Base-by-base conservation (phyloP, 1,140 invertebrate genomes). In the Lasaia peninsularis region DNA sequence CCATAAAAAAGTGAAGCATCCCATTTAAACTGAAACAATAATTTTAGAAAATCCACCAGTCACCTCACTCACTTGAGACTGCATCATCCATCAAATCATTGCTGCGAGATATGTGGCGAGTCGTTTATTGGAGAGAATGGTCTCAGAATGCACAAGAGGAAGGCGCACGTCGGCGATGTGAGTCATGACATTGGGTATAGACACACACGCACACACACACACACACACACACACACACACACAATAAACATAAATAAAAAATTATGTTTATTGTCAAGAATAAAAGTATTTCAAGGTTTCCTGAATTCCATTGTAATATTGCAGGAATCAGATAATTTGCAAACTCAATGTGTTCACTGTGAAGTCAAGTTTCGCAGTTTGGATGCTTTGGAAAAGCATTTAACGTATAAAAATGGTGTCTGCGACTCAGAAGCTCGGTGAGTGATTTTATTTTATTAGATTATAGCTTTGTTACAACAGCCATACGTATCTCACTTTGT, bases 91-190 rank as follows among this genome's bases (percentile, higher is more conserved):
- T 68, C 75, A 8, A 61, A 52, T 7, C 58, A 70, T 55, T 60
- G 60, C 1, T 81, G 80, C 52, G 68, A 73, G 14, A 60, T 75
- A 2, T 78, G 78, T 58, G 73, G 75, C 0, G 75, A 78, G 9
- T 71, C 67, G 0, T 76, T 80, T 34, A 51, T 78, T 11, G 66
- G 69, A 0, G 61, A 67, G 34, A 57, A 65, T 12, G 80, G 78
- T 0, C 51, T 79, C 0, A 61, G 51, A 4, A 72, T 73, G 65
- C 77, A 82, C 24, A 73, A 65, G 52, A 66, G 67, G 21, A 71
- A 65, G 28, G 62, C 68, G 1, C 79, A 82, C 14, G 28, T 33
- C 4, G 51, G 52, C 3, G 11, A 37, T 4, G 24, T 60, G 12
- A 34, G 65, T 67, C n/a, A n/a, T n/a, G n/a, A n/a, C n/a, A n/a